These are phyloP conservation scores for Drosophila suboccidentalis DNA, from an alignment of 2,888 invertebrate genomes.

Conservation along the genomic window DNA sequence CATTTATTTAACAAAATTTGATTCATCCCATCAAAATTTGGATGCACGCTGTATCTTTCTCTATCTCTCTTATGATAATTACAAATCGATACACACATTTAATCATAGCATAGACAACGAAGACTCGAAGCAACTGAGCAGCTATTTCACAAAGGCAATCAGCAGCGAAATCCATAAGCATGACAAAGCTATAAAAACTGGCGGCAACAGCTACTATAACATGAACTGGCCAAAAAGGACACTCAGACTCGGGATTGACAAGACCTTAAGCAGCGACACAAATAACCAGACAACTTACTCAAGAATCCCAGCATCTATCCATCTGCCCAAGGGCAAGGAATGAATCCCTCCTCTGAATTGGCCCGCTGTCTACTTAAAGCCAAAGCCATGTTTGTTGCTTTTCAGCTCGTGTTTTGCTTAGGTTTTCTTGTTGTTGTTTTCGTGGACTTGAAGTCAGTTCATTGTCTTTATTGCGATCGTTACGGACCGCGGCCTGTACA, in stretches of 20 bases:
- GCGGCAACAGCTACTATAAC: slow-evolving; percentile 36
- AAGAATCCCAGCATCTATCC: slow-evolving; percentile 26
- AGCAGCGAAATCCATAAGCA: slow-evolving; percentile 77
- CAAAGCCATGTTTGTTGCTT: slow-evolving; percentile 36
- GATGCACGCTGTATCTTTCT: slow-evolving; percentile 25
- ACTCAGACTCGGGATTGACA: slow-evolving; percentile 15
- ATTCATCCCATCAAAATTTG: slow-evolving; percentile 46
- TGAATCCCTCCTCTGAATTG: slow-evolving; percentile 43
- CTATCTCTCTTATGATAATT: slow-evolving; percentile 43
- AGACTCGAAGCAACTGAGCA: slow-evolving; percentile 34
- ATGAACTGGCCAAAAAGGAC: slow-evolving; percentile 31
- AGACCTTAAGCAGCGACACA: slow-evolving; percentile 48
- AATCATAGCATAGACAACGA: slow-evolving; percentile 49
- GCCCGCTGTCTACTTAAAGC: slow-evolving; percentile 59
- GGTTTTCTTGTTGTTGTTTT: slow-evolving; percentile 23
- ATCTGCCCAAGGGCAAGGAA: slow-evolving; percentile 32
- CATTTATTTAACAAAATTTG: slow-evolving; percentile 43
- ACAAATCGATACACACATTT: slow-evolving; percentile 74
- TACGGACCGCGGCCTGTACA: slow-evolving; percentile 44
- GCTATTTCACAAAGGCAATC: slow-evolving; percentile 71
- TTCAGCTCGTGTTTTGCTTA: slow-evolving; percentile 6
- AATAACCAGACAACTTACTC: slow-evolving; percentile 53
- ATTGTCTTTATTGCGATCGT: slow-evolving; percentile 72
- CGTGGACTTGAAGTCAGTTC: slow-evolving; percentile 55
- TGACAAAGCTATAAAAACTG: slow-evolving; percentile 73